Conservation (phyloP, 2,113 vertebrate genomes). For the Regulus satrapa region DNA sequence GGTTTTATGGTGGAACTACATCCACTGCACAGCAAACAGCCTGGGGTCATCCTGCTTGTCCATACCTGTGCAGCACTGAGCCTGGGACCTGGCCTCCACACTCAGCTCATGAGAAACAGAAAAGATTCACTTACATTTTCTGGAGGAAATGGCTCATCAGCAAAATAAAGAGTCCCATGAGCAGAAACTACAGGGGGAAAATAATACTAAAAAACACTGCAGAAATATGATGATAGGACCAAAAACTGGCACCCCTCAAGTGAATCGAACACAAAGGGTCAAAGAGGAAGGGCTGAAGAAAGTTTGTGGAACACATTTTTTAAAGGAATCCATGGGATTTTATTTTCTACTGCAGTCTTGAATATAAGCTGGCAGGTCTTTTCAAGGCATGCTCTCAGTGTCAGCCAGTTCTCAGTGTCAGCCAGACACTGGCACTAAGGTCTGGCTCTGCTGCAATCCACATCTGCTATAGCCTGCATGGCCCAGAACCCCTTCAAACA, state of each 20-base stretch:
- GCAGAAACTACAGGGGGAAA: neutral
- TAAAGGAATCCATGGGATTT: neutral
- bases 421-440: neutral
- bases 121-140: neutral
- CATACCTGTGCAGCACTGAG: neutral
- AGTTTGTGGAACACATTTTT: neutral
- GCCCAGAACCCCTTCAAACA: neutral
- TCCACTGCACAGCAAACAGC: neutral
- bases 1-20: neutral
- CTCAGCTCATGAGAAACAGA: neutral
- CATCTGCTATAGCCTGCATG: neutral
- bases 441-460: neutral
- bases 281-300: neutral
- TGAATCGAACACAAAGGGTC: neutral
- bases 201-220: neutral
- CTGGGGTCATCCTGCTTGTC: neutral
- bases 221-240: neutral
- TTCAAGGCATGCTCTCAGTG: neutral
- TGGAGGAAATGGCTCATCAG: neutral
- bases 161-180: neutral
- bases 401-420: neutral
- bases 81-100: neutral
- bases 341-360: neutral
- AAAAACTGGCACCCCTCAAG: neutral
- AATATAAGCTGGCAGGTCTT: neutral